Conservation (phyloP, 1,140 invertebrate species). For the Brachionus koreanus region DNA sequence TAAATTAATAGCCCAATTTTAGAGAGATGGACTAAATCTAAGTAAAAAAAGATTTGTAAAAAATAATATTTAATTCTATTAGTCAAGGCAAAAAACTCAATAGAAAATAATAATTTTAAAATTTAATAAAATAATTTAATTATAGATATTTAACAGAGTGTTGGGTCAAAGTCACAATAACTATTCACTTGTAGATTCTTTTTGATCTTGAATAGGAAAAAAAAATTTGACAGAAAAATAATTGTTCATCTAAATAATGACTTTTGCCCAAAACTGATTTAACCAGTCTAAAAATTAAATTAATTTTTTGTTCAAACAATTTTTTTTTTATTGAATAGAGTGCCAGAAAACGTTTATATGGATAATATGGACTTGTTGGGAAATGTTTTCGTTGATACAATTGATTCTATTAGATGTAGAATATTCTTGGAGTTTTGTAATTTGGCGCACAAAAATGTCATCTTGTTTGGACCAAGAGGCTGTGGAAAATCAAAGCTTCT, state of each 20-base stretch:
- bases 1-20: conserved; percentile 32
- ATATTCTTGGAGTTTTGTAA: conserved; percentile 57
- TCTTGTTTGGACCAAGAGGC: conserved; percentile 58
- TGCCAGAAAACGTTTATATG: conserved; percentile 52
- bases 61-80: neutral
- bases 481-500: conserved; percentile 56
- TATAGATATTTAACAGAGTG: neutral
- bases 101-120: neutral
- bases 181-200: no score
- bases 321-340: conserved; percentile 46
- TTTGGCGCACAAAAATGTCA: conserved; percentile 54
- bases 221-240: no score
- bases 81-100: neutral
- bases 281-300: neutral
- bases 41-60: neutral
- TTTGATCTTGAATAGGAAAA: no score
- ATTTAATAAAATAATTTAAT: neutral
- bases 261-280: neutral
- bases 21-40: conserved; percentile 23
- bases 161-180: no score
- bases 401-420: conserved; percentile 55
- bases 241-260: neutral
- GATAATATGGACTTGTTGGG: conserved; percentile 56
- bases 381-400: conserved; percentile 56
- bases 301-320: neutral